Evolutionary conservation across 2,113 vertebrate species (phyloP).

Genomic region (Cheirogaleus medius): DNA sequence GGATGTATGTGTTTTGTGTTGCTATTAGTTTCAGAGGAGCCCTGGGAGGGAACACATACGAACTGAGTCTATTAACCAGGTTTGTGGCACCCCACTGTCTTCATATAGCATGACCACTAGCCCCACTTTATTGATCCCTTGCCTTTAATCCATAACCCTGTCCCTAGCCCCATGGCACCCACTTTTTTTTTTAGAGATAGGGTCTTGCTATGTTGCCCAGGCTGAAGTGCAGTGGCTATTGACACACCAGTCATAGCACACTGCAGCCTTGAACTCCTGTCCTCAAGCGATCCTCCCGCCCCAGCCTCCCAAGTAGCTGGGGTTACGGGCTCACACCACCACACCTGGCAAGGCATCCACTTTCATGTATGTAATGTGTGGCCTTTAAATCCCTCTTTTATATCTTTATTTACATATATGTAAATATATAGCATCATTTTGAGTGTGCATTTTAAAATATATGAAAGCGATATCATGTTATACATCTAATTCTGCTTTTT

Average conservation of each 20-base stretch:
- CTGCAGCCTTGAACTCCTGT: no score
- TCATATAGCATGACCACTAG: background rate
- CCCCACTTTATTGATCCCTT: background rate
- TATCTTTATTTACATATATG: background rate
- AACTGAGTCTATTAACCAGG: background rate
- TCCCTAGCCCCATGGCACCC: background rate
- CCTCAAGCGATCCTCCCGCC: no score
- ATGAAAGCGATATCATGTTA: background rate
- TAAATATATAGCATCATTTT: constrained; percentile 12
- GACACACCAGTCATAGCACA: no score
- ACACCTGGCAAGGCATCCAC: no score
- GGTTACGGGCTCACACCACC: no score
- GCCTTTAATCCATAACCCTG: background rate
- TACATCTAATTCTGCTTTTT: background rate
- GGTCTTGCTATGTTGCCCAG: no score
- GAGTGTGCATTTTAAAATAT: background rate
- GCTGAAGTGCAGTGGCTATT: no score
- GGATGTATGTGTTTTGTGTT: background rate
- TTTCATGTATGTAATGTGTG: background rate
- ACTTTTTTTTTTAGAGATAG: background rate
- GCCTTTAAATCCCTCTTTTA: background rate
- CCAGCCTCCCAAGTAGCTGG: no score
- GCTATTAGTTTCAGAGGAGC: background rate
- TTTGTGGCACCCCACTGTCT: background rate
- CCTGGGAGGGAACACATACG: background rate